Evolutionary conservation across 2,797 vertebrate species (phyloP).

Genomic region (Clarias fuscus): DNA sequence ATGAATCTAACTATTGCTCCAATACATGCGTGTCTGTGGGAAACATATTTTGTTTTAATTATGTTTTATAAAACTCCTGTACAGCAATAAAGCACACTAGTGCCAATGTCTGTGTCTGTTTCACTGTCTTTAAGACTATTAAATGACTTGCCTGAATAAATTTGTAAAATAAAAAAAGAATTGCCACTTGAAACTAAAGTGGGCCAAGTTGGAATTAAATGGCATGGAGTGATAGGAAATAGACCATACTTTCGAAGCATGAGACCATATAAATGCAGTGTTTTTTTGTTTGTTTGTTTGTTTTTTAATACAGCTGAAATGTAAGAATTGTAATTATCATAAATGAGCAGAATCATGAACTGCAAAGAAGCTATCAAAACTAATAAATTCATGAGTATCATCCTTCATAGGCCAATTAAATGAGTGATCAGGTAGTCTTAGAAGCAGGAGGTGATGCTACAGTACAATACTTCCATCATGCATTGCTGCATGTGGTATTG

Average conservation of each 20-base stretch:
- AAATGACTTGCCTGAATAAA: not conserved
- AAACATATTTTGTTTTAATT: slow-evolving; percentile 71
- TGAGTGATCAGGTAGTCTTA: not conserved
- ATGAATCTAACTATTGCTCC: slow-evolving; percentile 66
- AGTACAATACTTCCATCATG: not conserved
- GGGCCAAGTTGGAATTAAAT: not conserved
- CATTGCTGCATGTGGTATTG: not conserved
- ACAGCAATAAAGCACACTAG: slow-evolving; percentile 84
- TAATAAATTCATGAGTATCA: not conserved
- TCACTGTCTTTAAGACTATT: not conserved
- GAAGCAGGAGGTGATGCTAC: not conserved
- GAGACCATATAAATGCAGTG: not conserved
- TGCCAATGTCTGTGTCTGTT: slow-evolving; percentile 61
- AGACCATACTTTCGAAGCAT: not conserved
- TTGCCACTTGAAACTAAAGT: not conserved
- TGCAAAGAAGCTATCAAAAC: not conserved
- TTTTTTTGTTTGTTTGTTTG: not conserved
- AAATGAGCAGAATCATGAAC: not conserved
- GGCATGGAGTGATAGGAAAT: not conserved
- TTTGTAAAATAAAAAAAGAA: too few species aligned
- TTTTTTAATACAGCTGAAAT: not conserved
- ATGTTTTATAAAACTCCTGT: slow-evolving; percentile 80
- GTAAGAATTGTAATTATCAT: not conserved
- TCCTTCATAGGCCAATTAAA: not conserved
- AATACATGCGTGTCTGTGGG: slow-evolving; percentile 73